Evolutionary conservation across 2,797 vertebrate genomes (phyloP).

Genomic region (Tauraco hartlaubi): DNA sequence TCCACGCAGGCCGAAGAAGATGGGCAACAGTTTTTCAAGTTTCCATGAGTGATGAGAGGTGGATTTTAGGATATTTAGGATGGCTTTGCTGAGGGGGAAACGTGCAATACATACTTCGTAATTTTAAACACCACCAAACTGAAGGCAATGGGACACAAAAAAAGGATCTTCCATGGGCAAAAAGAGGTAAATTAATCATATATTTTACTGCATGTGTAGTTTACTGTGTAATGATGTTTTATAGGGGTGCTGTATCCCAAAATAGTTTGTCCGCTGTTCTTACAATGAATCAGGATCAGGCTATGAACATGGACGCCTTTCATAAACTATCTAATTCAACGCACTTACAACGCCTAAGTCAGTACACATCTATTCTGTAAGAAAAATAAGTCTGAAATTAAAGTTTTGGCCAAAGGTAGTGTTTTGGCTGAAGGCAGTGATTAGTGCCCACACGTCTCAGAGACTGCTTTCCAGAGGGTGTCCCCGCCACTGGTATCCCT

Average conservation of each 20-base stretch:
- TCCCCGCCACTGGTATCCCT: not conserved
- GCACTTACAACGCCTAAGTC: not conserved
- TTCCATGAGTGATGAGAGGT: not conserved
- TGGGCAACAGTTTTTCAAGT: not conserved
- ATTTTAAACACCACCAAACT: not conserved
- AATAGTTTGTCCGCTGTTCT: not conserved
- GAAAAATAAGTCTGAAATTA: not conserved
- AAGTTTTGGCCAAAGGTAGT: not conserved
- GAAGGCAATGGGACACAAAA: not conserved
- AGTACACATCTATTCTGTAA: rapidly evolving
- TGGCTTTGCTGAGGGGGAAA: not conserved
- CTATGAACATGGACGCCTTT: not conserved
- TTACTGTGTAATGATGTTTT: not conserved
- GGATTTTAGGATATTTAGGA: not conserved
- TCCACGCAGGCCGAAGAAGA: not conserved
- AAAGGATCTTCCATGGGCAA: not conserved
- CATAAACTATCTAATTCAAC: not conserved
- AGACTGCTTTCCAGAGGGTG: not conserved
- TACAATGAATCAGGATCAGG: not conserved
- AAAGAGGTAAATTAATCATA: not conserved
- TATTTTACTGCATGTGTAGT: not conserved
- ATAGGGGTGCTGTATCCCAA: not conserved
- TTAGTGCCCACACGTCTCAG: not conserved
- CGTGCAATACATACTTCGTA: not conserved
- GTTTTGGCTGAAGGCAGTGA: not conserved